Evolutionary conservation across 2,888 invertebrate genomes (phyloP), one percentile per base, ranked within the genome.

Genomic region (Uloborus plumipes): DNA sequence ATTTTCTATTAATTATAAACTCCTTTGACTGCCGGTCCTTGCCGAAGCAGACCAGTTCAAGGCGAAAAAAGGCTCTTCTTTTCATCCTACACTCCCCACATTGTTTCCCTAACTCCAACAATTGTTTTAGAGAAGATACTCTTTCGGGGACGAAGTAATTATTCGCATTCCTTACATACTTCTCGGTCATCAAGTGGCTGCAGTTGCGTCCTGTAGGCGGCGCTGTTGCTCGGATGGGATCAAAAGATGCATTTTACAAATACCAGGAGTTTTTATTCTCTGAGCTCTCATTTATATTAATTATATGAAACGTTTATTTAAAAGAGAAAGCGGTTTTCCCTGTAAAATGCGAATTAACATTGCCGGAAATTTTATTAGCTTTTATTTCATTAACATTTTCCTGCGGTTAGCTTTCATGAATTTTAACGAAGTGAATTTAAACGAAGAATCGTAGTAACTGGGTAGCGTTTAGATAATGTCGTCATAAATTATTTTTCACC

Each of bases 131-230:
- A 65, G 59, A 72, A 65, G 71, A 65, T 70, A 39, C 20, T 71
- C 50, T 64, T 58, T 66, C 49, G 31, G 39, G 61, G 73, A 79
- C 59, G 59, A 72, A 79, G 79, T 62, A 73, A 79, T 79, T 79
- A 79, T 79, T 53, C 61, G 66, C 72, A 79, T 79, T 79, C 79
- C 62, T 79, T 55, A 31, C 79, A 79, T 79, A 65, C 77, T 76
- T 76, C 53, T n/a, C 67, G 55, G 67, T 39, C 71, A 65, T 69
- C 26, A 62, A 62, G 62, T 76, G 14, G 51, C 55, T 70, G 66
- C 20, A 18, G 62, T 62, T 72, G n/a, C 51, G 26, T 14, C 31
- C 62, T 7, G 59, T 22, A 76, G 76, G 62, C 58, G 76, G 76
- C 76, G 76, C 69, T 62, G 39, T 26, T 22, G 20, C 18, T 49